These are phyloP conservation scores for Arizona elegans DNA, from an alignment of 2,113 vertebrate genomes.

Conservation along the genomic window DNA sequence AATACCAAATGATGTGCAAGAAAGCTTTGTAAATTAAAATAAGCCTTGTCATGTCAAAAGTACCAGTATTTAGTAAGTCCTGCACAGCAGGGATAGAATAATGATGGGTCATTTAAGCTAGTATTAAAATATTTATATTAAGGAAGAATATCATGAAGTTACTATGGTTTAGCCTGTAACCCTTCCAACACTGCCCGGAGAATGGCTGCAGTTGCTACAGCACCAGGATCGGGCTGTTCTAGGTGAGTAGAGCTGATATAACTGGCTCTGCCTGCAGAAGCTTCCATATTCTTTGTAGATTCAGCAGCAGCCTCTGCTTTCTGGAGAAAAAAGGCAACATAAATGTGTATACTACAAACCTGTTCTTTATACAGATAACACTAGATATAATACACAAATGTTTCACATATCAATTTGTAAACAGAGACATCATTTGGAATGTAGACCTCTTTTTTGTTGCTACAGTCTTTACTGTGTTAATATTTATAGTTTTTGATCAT, in stretches of 20 bases:
- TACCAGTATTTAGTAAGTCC: neutral
- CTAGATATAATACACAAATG: neutral
- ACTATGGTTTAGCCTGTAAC: slow-evolving; percentile 54
- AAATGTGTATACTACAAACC: fast-evolving
- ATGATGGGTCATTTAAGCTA: neutral
- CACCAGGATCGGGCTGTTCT: slow-evolving; percentile 85
- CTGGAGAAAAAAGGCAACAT: slow-evolving; percentile 57
- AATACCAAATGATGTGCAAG: neutral
- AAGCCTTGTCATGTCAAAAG: neutral
- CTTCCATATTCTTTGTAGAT: slow-evolving; percentile 80
- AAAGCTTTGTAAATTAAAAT: neutral
- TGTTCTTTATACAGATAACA: neutral
- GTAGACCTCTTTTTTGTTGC: neutral
- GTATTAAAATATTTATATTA: neutral
- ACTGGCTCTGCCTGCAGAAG: slow-evolving; percentile 88
- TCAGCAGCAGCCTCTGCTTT: slow-evolving; percentile 78
- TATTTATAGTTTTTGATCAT: neutral
- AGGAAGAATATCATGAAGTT: neutral
- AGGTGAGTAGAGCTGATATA: slow-evolving; percentile 80
- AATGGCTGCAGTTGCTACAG: slow-evolving; percentile 78
- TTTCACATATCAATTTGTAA: neutral
- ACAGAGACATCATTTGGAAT: neutral
- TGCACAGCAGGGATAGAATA: neutral
- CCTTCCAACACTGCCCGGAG: slow-evolving; percentile 73
- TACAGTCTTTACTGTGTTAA: neutral